Evolutionary conservation across 2,113 vertebrate genomes (phyloP), one percentile per base, ranked within the genome.

Genomic region (Axis porcinus): DNA sequence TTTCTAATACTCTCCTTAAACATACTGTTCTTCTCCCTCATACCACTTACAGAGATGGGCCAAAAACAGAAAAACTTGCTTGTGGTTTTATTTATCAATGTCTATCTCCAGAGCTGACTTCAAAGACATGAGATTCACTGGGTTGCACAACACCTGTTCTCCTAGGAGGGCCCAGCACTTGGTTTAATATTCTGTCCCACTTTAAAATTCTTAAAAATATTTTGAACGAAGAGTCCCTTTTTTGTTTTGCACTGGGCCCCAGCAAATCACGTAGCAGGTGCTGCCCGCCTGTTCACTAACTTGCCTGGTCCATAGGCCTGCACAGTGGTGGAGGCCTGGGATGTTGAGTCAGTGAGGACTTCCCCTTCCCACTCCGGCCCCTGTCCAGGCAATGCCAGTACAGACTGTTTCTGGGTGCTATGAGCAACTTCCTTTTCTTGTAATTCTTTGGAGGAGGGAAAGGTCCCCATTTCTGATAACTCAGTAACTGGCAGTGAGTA

Each of bases 391-490:
- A 84, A 43, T 21, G 81, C 36, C 76, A 25, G 25, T 30, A n/a
- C 40, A 4, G 58, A 58, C 67, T 9, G 17, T 19, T 86, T 74
- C 70, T 23, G 30, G 83, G 45, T 54, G 13, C 36, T 54, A 0
- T 27, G 86, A 36, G 43, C 91, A 97, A 52, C 88, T 74, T 27
- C 47, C 30, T 87, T 76, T 92, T 28, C 50, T 40, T 52, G 7
- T 40, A 30, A 36, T 90, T 86, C 47, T 36, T 74, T 79, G 78
- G 27, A n/a, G 25, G 78, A 88, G 67, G 58, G 95, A 82, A 95
- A 16, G 78, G 83, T 93, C 91, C 86, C 89, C 58, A 40, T 86
- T 67, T 64, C 67, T 93, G 95, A 62, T 93, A 94, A 88, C 17
- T 91, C 82, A 54, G 50, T 84, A 67, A 64, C 76, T 60, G 74